Percentiles rank a stretch among this genome's conserved stretches.
phyloP scores from a whole-genome alignment of 2,888 invertebrate species.

The Drosophila leonis region DNA sequence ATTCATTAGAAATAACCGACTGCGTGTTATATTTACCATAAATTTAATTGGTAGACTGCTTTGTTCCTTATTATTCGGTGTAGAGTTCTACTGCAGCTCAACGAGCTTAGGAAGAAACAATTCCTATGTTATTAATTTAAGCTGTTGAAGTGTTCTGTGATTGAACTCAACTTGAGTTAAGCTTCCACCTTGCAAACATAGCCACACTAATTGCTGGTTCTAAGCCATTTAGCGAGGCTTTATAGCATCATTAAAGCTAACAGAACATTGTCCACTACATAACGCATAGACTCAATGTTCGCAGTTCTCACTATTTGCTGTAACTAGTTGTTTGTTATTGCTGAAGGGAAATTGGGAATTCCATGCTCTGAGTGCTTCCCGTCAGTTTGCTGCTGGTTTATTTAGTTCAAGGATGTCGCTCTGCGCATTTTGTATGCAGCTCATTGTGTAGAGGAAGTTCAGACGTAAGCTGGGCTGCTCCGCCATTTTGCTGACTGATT shows the following conservation, averaged over 20 bases:
- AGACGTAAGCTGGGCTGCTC: neutral
- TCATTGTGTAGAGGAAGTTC: constrained; percentile 28
- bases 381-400: neutral
- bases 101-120: constrained; percentile 31
- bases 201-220: neutral
- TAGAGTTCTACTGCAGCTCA: constrained; percentile 38
- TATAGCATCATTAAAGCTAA: neutral
- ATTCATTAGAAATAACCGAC: constrained; percentile 56
- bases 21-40: constrained; percentile 53
- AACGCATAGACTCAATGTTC: no score
- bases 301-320: neutral
- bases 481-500: constrained; percentile 13
- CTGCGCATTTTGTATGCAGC: neutral
- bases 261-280: neutral
- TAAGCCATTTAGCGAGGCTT: neutral
- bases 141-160: constrained; percentile 7
- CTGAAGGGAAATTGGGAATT: constrained; percentile 10
- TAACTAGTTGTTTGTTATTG: neutral
- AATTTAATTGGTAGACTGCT: constrained; percentile 61
- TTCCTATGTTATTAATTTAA: constrained; percentile 52
- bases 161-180: neutral
- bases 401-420: constrained; percentile 28
- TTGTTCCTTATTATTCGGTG: constrained; percentile 59
- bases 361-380: constrained; percentile 11
- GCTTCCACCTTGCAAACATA: neutral